Base-by-base conservation (phyloP, 2,113 vertebrate species). In the Sterna hirundo region DNA sequence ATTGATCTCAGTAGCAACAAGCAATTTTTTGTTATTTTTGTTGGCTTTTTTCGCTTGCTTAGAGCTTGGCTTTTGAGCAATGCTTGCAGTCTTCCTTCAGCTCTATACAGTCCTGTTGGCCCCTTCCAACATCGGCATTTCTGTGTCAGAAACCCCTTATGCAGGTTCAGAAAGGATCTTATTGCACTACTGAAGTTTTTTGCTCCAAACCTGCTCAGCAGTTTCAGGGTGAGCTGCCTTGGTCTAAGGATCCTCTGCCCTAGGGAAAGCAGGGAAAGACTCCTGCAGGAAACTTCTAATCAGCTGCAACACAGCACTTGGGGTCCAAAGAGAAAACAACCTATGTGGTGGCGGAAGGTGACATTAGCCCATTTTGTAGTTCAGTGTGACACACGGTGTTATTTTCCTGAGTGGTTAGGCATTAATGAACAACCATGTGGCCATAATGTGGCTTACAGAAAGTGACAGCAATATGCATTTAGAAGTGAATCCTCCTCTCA, bases 401-500 rank as follows among this genome's bases (percentile, higher is more conserved):
- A 34, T 66, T 62, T 76, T 71, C 64, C 75, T 96, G 75, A 51
- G 77, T 52, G 49, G 86, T 74, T 70, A 81, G 51, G 78, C 51
- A 89, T 62, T 90, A 92, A 82, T 49, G 84, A 94, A 36, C 71
- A 78, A 93, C 38, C 3, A 5, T 3, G 22, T 61, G 54, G 38
- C 89, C 15, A 2, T 32, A 34, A 85, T 36, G 38, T 44, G 32
- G 85, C 88, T 91, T 94, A 90, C 51, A 96, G 71, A 46, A 97
- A 77, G 60, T 25, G 22, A 86, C 46, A 77, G 47, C 40, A 72
- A 29, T 52, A 32, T 10, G 64, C 74, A 74, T 87, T 93, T 85
- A 93, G 72, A 94, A 92, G 49, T 34, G 32, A 98, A 94, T 46
- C 38, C 52, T 94, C 34, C 86, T 83, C 82, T 90, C 38, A 85